Conservation (phyloP, 2,797 vertebrate genomes). For the Otolemur crassicaudatus region DNA sequence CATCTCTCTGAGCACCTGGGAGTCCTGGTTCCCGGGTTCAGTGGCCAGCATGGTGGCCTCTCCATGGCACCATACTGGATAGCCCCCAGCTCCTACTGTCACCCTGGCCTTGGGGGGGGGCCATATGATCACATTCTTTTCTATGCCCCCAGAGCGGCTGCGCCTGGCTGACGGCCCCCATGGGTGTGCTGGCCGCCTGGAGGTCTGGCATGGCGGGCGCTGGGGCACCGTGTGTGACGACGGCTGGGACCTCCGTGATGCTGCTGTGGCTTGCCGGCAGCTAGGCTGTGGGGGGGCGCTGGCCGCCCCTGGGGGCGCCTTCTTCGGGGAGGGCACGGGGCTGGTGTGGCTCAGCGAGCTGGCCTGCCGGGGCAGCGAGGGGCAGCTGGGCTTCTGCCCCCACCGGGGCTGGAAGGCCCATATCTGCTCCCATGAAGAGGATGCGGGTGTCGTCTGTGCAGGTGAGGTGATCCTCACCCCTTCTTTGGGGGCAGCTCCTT, state of each 20-base stretch:
- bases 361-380: conserved; percentile 82
- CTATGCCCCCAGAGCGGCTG: conserved; percentile 71
- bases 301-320: conserved; percentile 74
- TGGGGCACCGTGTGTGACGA: conserved; percentile 86
- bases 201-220: conserved; percentile 73
- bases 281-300: conserved; percentile 79
- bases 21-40: too few species aligned
- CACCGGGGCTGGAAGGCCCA: conserved; percentile 85
- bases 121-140: background rate
- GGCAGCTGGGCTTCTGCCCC: conserved; percentile 75
- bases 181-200: conserved; percentile 83
- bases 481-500: background rate
- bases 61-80: background rate
- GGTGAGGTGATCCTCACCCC: conserved; percentile 7
- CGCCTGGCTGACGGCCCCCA: conserved; percentile 80
- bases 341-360: conserved; percentile 87
- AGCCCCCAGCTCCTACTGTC: background rate
- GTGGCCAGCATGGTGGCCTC: background rate
- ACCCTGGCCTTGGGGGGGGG: background rate
- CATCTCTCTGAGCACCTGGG: background rate
- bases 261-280: conserved; percentile 79
- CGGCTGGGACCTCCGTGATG: conserved; percentile 82
- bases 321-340: conserved; percentile 82
- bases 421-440: conserved; percentile 86
- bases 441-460: conserved; percentile 82